phyloP scores from a whole-genome alignment of 2,888 invertebrate genomes.

The Parnassius mnemosyne region DNA sequence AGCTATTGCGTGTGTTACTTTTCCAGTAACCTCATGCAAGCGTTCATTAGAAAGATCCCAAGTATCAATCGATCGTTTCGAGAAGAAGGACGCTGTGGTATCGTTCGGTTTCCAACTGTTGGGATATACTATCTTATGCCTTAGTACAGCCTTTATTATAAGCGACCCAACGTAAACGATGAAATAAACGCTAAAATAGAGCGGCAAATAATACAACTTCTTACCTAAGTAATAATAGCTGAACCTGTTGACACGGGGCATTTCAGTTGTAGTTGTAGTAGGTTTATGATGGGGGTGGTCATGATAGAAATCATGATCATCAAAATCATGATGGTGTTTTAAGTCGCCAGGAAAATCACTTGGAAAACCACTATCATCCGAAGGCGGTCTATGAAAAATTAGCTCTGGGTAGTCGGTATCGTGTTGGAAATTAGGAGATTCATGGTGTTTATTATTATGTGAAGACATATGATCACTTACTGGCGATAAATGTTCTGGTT shows the following conservation, averaged over 20 bases:
- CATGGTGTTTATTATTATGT: conserved; percentile 41
- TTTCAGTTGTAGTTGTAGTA: conserved; percentile 72
- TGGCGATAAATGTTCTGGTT: conserved; percentile 43
- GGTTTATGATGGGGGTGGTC: conserved; percentile 61
- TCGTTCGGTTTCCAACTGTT: conserved; percentile 75
- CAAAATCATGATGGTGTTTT: conserved; percentile 67
- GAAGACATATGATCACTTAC: conserved; percentile 26
- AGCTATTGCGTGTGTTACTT: conserved; percentile 67
- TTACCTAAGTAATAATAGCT: conserved; percentile 88
- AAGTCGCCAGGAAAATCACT: conserved; percentile 71
- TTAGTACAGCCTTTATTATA: conserved; percentile 85
- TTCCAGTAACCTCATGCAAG: conserved; percentile 70
- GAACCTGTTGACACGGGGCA: conserved; percentile 82
- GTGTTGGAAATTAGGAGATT: conserved; percentile 40
- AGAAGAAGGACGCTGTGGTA: conserved; percentile 63
- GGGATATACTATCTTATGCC: conserved; percentile 85
- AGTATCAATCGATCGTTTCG: conserved; percentile 65
- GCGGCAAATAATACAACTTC: conserved; percentile 87
- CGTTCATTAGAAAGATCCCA: conserved; percentile 73
- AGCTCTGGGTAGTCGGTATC: conserved; percentile 61
- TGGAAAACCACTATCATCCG: conserved; percentile 50
- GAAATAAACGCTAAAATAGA: conserved; percentile 88
- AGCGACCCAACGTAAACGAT: conserved; percentile 85
- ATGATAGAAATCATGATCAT: conserved; percentile 52
- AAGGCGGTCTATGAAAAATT: conserved; percentile 54